phyloP scores from a whole-genome alignment of 1,140 invertebrate genomes.

The Drosophila micromelanica region DNA sequence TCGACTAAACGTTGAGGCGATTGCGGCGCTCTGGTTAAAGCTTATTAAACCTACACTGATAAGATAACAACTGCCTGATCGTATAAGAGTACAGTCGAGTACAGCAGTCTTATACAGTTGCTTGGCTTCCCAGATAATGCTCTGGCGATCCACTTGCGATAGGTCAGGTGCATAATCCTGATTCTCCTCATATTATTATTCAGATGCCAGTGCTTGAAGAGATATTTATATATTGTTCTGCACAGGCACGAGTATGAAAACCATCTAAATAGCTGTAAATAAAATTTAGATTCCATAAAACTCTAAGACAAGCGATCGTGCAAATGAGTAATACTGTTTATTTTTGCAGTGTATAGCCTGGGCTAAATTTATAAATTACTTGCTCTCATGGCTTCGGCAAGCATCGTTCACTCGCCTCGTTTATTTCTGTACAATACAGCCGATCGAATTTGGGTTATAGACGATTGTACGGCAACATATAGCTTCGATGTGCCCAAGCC shows the following conservation, averaged over 20 bases:
- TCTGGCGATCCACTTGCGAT: constrained; percentile 26
- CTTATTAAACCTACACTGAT: constrained; percentile 53
- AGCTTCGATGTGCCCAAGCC: constrained; percentile 1
- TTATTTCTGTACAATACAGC: constrained; percentile 5
- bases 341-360: constrained; percentile 9
- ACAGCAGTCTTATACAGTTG: background rate
- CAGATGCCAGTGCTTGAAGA: background rate
- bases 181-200: constrained; percentile 12
- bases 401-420: background rate
- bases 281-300: background rate
- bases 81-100: constrained; percentile 32
- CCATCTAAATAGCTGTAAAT: no score
- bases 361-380: constrained; percentile 11
- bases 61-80: constrained; percentile 60
- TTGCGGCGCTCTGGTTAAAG: constrained; percentile 30
- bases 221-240: background rate
- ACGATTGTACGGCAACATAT: background rate
- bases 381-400: constrained; percentile 14
- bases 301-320: background rate
- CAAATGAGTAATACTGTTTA: background rate
- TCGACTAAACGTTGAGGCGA: constrained; percentile 54
- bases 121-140: background rate
- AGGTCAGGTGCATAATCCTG: constrained; percentile 60
- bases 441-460: constrained; percentile 2
- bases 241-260: no score